Evolutionary conservation across 2,888 invertebrate species (phyloP).

Genomic region (Drosophila pegasa): DNA sequence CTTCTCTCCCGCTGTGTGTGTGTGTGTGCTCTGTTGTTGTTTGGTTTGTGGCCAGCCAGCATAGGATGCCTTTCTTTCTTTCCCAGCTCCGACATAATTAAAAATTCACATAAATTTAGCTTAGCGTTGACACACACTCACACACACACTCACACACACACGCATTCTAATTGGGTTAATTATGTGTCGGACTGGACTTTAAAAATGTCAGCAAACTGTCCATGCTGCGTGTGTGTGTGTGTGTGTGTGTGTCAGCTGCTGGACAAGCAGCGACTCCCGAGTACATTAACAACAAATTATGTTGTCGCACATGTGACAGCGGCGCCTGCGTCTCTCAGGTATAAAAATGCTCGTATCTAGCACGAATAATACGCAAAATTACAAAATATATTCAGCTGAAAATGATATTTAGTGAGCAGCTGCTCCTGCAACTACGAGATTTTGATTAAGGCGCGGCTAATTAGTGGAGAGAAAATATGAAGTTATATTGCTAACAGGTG

Average conservation of each 20-base stretch:
- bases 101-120: slow-evolving; percentile 82
- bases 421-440: background rate
- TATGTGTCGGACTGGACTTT: slow-evolving; percentile 82
- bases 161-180: slow-evolving; percentile 83
- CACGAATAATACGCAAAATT: slow-evolving; percentile 14
- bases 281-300: slow-evolving; percentile 78
- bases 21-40: slow-evolving; percentile 48
- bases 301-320: slow-evolving; percentile 59
- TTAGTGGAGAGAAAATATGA: background rate
- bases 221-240: slow-evolving; percentile 11
- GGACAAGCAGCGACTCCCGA: slow-evolving; percentile 43
- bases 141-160: slow-evolving; percentile 61
- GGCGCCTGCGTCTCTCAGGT: slow-evolving; percentile 31
- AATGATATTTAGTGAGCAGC: slow-evolving; percentile 6
- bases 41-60: slow-evolving; percentile 63
- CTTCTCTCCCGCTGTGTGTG: background rate
- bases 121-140: slow-evolving; percentile 72
- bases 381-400: slow-evolving; percentile 12
- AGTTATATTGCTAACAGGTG: no score
- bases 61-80: slow-evolving; percentile 45
- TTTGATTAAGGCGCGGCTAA: background rate
- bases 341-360: slow-evolving; percentile 2
- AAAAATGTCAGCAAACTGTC: slow-evolving; percentile 69
- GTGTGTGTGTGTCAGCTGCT: slow-evolving; percentile 46
- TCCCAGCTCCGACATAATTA: slow-evolving; percentile 70